These are phyloP conservation scores for Lophius piscatorius DNA, from an alignment of 2,113 vertebrate species.

Conservation along the genomic window DNA sequence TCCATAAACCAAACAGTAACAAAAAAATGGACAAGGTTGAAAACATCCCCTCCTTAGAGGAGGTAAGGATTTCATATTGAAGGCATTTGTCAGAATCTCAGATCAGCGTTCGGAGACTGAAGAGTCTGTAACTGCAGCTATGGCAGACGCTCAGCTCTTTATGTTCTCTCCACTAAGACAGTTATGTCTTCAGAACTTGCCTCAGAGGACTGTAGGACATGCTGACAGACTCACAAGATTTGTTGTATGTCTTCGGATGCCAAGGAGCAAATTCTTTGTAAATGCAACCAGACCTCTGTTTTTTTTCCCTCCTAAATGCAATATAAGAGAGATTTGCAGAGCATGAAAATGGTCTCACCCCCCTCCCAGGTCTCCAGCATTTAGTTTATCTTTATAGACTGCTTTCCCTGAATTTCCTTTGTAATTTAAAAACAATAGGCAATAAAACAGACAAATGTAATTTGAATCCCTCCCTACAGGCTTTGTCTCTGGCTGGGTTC, in stretches of 20 bases:
- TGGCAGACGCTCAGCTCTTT: not conserved
- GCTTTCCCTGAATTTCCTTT: constrained; percentile 63
- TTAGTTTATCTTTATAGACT: constrained; percentile 68
- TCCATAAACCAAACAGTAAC: too few species aligned
- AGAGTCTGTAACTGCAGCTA: constrained; percentile 11
- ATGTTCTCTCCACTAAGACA: constrained; percentile 24
- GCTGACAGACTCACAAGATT: constrained; percentile 53
- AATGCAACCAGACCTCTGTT: constrained; percentile 28
- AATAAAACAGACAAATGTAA: constrained; percentile 60
- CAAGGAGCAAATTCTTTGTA: constrained; percentile 56
- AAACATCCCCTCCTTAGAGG: too few species aligned
- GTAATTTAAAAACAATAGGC: constrained; percentile 56
- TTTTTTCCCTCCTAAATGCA: constrained; percentile 56
- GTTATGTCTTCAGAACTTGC: constrained; percentile 31
- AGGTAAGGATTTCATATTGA: constrained; percentile 6
- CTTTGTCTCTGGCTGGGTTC: constrained; percentile 41
- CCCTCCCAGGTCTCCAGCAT: constrained; percentile 47
- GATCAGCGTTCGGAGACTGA: constrained; percentile 2
- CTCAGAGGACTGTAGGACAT: constrained; percentile 40
- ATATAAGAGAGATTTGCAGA: constrained; percentile 78
- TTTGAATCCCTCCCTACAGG: constrained; percentile 68
- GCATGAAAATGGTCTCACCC: constrained; percentile 49
- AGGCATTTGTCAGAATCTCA: constrained; percentile 2
- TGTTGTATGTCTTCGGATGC: constrained; percentile 54
- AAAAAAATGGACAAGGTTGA: too few species aligned